A percentile compares a stretch with the other conserved stretches of the same genome.
Evolutionary conservation across 2,113 vertebrate genomes (phyloP).

Genomic region (Xyrauchen texanus): DNA sequence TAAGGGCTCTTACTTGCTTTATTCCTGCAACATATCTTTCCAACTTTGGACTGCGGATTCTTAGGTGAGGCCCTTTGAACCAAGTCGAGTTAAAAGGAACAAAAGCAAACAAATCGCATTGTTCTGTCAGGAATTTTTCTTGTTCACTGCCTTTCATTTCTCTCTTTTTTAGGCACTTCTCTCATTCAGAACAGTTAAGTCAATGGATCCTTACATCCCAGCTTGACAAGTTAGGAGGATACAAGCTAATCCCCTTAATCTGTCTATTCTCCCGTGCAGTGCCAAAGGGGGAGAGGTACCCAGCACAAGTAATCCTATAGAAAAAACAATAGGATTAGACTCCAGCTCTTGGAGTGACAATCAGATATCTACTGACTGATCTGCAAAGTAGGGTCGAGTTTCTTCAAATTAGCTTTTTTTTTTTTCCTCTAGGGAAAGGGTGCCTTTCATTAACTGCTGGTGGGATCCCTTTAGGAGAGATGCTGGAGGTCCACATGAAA

Average conservation of each 20-base stretch:
- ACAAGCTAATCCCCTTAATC: conserved; percentile 90
- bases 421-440: conserved; percentile 55
- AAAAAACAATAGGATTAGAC: conserved; percentile 84
- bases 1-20: conserved; percentile 20
- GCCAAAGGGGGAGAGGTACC: conserved; percentile 79
- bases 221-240: conserved; percentile 83
- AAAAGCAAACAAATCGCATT: conserved; percentile 79
- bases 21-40: conserved; percentile 34
- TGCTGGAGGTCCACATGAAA: conserved; percentile 55
- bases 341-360: conserved; percentile 72
- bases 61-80: conserved; percentile 67
- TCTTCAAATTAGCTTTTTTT: conserved; percentile 68
- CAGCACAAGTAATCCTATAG: conserved; percentile 84
- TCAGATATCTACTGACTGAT: conserved; percentile 78
- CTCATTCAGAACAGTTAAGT: conserved; percentile 74
- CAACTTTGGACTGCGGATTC: conserved; percentile 45
- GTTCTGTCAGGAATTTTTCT: conserved; percentile 72
- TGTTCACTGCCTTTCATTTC: conserved; percentile 76
- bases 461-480: conserved; percentile 52
- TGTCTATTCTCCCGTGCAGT: conserved; percentile 78
- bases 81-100: conserved; percentile 69
- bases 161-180: conserved; percentile 66
- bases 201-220: conserved; percentile 71
- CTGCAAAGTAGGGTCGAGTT: conserved; percentile 71
- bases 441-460: conserved; percentile 55